Conservation (phyloP, 2,113 vertebrate species). For the Misgurnus mizolepis region DNA sequence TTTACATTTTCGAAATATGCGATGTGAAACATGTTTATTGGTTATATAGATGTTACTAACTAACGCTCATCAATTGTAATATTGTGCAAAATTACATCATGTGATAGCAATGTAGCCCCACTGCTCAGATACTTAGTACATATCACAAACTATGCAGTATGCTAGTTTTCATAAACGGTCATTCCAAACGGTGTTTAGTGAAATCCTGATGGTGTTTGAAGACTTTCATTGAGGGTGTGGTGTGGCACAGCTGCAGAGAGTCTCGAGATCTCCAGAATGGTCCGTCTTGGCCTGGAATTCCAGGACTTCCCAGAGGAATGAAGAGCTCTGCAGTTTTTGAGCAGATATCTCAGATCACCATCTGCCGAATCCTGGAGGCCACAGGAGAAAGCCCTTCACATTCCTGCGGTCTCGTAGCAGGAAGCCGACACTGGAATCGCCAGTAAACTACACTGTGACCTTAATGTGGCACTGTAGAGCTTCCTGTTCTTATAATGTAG, state of each 20-base stretch:
- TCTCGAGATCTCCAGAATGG: conserved; percentile 5
- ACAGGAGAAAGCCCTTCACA: conserved; percentile 27
- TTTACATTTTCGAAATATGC: too few relatives aligned
- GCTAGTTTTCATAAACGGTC: neutral
- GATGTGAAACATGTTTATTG: too few relatives aligned
- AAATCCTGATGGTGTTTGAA: conserved; percentile 30
- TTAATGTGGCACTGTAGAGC: neutral
- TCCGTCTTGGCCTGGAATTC: conserved; percentile 49
- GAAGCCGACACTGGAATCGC: conserved; percentile 28
- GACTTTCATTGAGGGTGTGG: conserved; percentile 48
- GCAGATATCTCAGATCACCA: conserved; percentile 28
- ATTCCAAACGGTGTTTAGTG: neutral
- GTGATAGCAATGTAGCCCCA: too few relatives aligned
- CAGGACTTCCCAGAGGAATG: conserved; percentile 53
- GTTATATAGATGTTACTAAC: too few relatives aligned
- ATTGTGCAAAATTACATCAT: too few relatives aligned
- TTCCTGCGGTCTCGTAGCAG: conserved; percentile 40
- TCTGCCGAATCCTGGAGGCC: conserved; percentile 31
- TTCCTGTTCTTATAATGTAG: conserved; percentile 21
- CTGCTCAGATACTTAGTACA: too few relatives aligned
- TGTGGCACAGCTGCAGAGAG: conserved; percentile 48
- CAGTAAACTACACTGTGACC: conserved; percentile 18
- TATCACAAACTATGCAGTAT: neutral
- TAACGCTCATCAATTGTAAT: too few relatives aligned
- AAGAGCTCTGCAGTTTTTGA: conserved; percentile 32